Percentiles rank a stretch among this genome's conserved stretches.
Conservation (phyloP, 2,797 vertebrate species). For the Coranthus polyacanthus region DNA sequence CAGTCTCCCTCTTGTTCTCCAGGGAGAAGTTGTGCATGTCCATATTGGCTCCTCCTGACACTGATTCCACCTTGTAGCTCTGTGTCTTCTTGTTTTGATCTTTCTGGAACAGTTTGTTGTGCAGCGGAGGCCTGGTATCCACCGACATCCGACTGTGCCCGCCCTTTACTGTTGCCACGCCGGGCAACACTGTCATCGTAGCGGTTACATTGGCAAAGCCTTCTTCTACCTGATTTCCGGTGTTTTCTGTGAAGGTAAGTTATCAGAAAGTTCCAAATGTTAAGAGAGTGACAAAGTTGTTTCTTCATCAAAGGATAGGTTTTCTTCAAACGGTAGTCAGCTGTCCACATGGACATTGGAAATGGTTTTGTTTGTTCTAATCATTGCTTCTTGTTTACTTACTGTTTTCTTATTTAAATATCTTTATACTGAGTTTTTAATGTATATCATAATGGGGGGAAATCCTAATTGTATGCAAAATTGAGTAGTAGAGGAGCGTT, state of each 20-base stretch:
- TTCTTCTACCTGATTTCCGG: constrained; percentile 86
- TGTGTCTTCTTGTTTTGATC: constrained; percentile 90
- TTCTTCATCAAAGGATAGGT: no score
- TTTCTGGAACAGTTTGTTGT: constrained; percentile 89
- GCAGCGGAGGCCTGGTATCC: constrained; percentile 79
- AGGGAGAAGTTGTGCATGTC: constrained; percentile 94
- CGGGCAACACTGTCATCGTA: constrained; percentile 37
- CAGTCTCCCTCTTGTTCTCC: constrained; percentile 91
- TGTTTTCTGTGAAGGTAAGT: constrained; percentile 80
- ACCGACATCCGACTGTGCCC: constrained; percentile 53
- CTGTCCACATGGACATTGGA: no score
- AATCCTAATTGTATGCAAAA: no score
- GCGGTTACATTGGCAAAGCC: constrained; percentile 70
- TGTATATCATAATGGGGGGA: no score
- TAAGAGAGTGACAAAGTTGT: no score
- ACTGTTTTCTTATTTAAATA: no score
- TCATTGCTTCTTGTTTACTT: no score
- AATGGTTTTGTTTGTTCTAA: no score
- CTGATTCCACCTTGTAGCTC: constrained; percentile 90
- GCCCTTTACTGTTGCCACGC: constrained; percentile 49
- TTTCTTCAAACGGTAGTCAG: no score
- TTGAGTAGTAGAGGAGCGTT: no score
- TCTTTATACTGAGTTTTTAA: no score
- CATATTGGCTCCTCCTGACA: constrained; percentile 84
- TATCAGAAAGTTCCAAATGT: neutral